phyloP scores from a whole-genome alignment of 2,888 invertebrate genomes.

The Drosophila yooni region DNA sequence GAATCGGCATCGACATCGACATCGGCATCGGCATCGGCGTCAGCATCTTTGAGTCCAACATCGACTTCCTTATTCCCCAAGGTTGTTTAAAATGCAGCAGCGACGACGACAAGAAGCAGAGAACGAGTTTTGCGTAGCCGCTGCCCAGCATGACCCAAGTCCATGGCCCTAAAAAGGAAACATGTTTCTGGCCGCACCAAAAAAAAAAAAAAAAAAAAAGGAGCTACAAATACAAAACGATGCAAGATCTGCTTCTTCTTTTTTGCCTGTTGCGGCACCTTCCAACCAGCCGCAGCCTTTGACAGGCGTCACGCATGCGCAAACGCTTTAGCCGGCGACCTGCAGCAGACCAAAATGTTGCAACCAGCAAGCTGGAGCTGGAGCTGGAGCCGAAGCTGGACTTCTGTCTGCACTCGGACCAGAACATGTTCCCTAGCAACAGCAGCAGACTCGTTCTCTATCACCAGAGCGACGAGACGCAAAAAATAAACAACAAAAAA shows the following conservation, averaged over 20 bases:
- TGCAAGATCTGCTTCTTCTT: constrained; percentile 21
- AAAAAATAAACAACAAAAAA: constrained; percentile 6
- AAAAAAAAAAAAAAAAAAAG: constrained; percentile 28
- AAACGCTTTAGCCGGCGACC: constrained; percentile 27
- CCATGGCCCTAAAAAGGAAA: constrained; percentile 68
- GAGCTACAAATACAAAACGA: constrained; percentile 34
- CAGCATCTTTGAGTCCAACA: constrained; percentile 26
- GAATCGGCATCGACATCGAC: constrained; percentile 16
- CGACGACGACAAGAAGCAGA: constrained; percentile 18
- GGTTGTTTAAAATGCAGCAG: constrained; percentile 66
- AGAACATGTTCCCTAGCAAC: constrained; percentile 57
- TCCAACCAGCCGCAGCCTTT: constrained; percentile 46
- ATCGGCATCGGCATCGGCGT: constrained; percentile 18
- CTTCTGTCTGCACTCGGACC: constrained; percentile 9
- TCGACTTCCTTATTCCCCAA: constrained; percentile 76
- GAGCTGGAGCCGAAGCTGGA: constrained; percentile 16
- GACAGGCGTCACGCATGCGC: constrained; percentile 69
- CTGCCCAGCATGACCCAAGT: constrained; percentile 66
- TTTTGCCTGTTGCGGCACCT: constrained; percentile 43
- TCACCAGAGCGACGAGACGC: constrained; percentile 14
- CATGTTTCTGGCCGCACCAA: constrained; percentile 58
- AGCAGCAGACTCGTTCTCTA: constrained; percentile 36
- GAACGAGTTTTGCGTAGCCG: constrained; percentile 61
- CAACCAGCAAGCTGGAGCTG: constrained; percentile 13
- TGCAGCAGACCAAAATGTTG: constrained; percentile 7